Evolutionary conservation across 2,888 invertebrate genomes (phyloP), one percentile per base, ranked within the genome.

Genomic region (Cosmorhoe ocellata): DNA sequence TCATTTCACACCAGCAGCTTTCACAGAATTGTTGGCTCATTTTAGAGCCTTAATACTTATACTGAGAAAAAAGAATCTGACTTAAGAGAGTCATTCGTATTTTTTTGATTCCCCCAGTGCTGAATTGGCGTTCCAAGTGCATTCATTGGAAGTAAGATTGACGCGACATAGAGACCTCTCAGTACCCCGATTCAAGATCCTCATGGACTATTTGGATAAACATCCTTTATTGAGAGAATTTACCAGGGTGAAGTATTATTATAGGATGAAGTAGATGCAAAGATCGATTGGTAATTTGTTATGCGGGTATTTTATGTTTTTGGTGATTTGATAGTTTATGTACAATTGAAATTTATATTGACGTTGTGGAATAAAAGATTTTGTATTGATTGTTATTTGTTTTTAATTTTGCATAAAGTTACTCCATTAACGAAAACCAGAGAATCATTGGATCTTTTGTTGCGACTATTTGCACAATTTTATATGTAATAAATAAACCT

Each of bases 81-180:
- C 2, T 3, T 3, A 18, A 4, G 18, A 18, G 4, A 18, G 18
- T 18, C 18, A n/a, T n/a, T n/a, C n/a, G n/a, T n/a, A n/a, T n/a
- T n/a, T n/a, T n/a, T n/a, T n/a, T n/a, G n/a, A n/a, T n/a, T n/a
- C n/a, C n/a, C n/a, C 18, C 72, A 90, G 90, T 53, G 90, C 89
- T 8, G 84, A 87, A 38, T 63, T 90, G 37, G 75, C 85, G 0
- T 90, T 90, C 75, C 71, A 76, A 68, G 88, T 94, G 37, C 92
- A 93, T 48, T 85, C 92, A 0, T 67, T 94, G 26, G 93, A 94
- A 58, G 91, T 93, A 8, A 84, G 93, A 14, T 72, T 95, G 53
- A 85, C 91, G 1, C 84, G 94, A 1, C 93, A 93, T 65, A 85
- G 85, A 48, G 92, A 93, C 39, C 79, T 93, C 10, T 92, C 93